phyloP scores from a whole-genome alignment of 1,140 invertebrate species.

The Danaus plexippus region DNA sequence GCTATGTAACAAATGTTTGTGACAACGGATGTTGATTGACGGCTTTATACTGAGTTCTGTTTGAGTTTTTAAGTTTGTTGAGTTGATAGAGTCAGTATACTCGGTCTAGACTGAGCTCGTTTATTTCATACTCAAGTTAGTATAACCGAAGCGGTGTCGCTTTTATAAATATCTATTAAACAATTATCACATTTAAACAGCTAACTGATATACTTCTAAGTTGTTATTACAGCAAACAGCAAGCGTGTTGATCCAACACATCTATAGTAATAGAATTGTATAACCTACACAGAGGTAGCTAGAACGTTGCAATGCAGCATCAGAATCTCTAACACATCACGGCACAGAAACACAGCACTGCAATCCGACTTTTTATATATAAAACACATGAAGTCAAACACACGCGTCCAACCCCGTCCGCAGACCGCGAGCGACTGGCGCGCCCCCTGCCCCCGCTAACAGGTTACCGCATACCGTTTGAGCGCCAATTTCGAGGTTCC shows the following conservation, averaged over 20 bases:
- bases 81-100: no score
- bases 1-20: no score
- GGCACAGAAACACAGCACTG: conserved; percentile 49
- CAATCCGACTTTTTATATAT: conserved; percentile 47
- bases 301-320: conserved; percentile 36
- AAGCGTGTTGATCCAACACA: conserved; percentile 7
- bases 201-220: no score
- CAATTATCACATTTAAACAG: no score
- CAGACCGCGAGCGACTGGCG: conserved; percentile 41
- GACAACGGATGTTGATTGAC: no score
- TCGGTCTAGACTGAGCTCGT: background rate
- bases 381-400: conserved; percentile 15
- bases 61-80: no score
- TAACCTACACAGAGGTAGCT: conserved; percentile 5
- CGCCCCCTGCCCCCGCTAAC: conserved; percentile 39
- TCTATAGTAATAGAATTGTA: conserved; percentile 12
- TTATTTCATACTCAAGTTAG: background rate
- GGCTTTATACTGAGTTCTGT: no score
- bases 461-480: conserved; percentile 65
- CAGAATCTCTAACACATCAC: conserved; percentile 55
- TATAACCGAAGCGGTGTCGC: background rate
- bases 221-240: background rate
- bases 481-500: conserved; percentile 60
- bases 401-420: conserved; percentile 27
- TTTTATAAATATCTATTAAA: no score